Percentiles rank a stretch among this genome's conserved stretches.
Evolutionary conservation across 1,140 invertebrate species (phyloP).

Genomic region (Procambarus clarkii): DNA sequence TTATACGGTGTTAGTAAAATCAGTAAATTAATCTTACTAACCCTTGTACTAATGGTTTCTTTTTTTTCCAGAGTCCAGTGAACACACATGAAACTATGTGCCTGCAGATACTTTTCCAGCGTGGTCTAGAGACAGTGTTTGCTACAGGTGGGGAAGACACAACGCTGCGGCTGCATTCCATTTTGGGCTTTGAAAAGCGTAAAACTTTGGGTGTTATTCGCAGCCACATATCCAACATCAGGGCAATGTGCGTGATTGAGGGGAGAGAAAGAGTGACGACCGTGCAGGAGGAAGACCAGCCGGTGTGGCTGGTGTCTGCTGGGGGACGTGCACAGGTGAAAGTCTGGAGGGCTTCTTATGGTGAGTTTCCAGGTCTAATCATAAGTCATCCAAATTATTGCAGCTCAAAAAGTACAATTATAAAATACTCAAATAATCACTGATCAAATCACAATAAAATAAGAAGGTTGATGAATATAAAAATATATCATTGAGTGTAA

Average conservation of each 20-base stretch:
- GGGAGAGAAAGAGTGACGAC: not conserved
- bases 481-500: too few relatives aligned
- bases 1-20: too few relatives aligned
- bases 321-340: slow-evolving; percentile 49
- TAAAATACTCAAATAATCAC: not conserved
- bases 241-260: slow-evolving; percentile 46
- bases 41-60: too few relatives aligned
- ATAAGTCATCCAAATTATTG: not conserved
- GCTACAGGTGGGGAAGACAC: slow-evolving; percentile 52
- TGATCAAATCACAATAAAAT: not conserved
- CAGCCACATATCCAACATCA: slow-evolving; percentile 49
- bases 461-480: too few relatives aligned
- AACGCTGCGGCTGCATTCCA: slow-evolving; percentile 48
- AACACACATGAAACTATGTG: slow-evolving; percentile 54
- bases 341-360: slow-evolving; percentile 17
- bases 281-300: not conserved
- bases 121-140: not conserved
- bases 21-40: too few relatives aligned
- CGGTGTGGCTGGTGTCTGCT: slow-evolving; percentile 44
- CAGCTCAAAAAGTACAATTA: not conserved
- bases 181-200: not conserved
- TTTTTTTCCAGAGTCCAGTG: slow-evolving; percentile 18
- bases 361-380: not conserved
- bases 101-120: slow-evolving; percentile 5
- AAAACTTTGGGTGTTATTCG: slow-evolving; percentile 29